A percentile compares a stretch with the other conserved stretches of the same genome.
Evolutionary conservation across 30 jellyfish, hydroid and myxozoan genomes (phyloP).

Genomic region (Chrysaora quinquecirrha): DNA sequence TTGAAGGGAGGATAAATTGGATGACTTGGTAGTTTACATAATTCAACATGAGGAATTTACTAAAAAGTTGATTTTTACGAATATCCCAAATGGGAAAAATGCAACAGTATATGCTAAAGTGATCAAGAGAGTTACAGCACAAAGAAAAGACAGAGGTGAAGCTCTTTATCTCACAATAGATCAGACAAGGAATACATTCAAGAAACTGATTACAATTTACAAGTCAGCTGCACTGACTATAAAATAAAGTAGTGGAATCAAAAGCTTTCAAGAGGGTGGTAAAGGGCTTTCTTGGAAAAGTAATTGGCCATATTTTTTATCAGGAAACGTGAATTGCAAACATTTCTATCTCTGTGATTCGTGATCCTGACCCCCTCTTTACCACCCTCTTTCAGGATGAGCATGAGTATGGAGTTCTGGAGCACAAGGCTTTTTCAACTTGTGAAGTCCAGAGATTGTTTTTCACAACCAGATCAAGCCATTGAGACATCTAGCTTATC

Average conservation of each 20-base stretch:
- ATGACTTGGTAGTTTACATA: slow-evolving; percentile 6
- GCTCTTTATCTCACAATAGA: not conserved
- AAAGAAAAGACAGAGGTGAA: not conserved
- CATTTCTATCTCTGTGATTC: no score
- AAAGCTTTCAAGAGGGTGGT: no score
- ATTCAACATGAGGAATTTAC: not conserved
- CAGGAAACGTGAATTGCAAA: no score
- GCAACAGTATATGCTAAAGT: no score
- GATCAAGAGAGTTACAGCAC: not conserved
- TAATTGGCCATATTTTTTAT: no score
- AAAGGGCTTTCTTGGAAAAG: no score
- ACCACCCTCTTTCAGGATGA: not conserved
- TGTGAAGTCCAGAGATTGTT: slow-evolving; percentile 6
- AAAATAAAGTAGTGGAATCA: not conserved
- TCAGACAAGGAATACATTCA: slow-evolving; percentile 12
- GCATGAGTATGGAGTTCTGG: not conserved
- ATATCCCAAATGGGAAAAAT: no score
- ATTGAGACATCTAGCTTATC: not conserved
- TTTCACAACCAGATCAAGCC: slow-evolving; percentile 19
- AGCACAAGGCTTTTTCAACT: not conserved
- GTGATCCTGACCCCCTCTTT: no score
- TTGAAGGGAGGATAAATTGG: not conserved
- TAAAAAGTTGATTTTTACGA: no score
- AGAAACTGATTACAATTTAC: not conserved
- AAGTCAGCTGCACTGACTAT: slow-evolving; percentile 4